Percentiles rank a stretch among this genome's conserved stretches.
These are phyloP conservation scores for Phortica okadai DNA, from an alignment of 2,888 invertebrate genomes.

Conservation along the genomic window DNA sequence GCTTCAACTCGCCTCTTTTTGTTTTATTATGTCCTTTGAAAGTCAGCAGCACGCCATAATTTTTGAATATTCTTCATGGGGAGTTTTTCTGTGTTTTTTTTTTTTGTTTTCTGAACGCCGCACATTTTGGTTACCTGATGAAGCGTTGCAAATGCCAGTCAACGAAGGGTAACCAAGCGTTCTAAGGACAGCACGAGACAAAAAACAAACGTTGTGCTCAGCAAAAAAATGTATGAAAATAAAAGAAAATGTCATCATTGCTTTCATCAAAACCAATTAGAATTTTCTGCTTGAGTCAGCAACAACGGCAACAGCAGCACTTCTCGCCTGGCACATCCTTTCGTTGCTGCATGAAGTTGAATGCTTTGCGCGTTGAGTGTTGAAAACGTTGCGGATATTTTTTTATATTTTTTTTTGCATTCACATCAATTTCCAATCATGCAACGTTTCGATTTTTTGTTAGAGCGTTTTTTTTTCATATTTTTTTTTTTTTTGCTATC, in stretches of 20 bases:
- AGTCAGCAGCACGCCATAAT: conserved; percentile 53
- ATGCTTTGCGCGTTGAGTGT: neutral
- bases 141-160: conserved; percentile 45
- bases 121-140: conserved; percentile 58
- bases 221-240: conserved; percentile 30
- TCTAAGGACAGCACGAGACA: conserved; percentile 17
- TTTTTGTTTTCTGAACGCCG: conserved; percentile 40
- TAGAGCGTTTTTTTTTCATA: conserved; percentile 33
- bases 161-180: conserved; percentile 46
- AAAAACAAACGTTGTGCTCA: conserved; percentile 24
- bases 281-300: conserved; percentile 68
- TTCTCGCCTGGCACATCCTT: conserved; percentile 44
- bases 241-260: conserved; percentile 59
- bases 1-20: neutral
- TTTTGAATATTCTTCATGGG: conserved; percentile 37
- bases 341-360: conserved; percentile 33
- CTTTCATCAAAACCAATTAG: conserved; percentile 75
- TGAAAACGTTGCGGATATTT: neutral
- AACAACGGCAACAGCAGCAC: conserved; percentile 51
- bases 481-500: conserved; percentile 41
- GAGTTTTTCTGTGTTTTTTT: no score
- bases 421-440: conserved; percentile 68
- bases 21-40: neutral
- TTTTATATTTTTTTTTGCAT: conserved; percentile 43
- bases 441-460: conserved; percentile 50